These are phyloP conservation scores for Dromiciops gliroides DNA, from an alignment of 2,113 vertebrate genomes.

Conservation along the genomic window DNA sequence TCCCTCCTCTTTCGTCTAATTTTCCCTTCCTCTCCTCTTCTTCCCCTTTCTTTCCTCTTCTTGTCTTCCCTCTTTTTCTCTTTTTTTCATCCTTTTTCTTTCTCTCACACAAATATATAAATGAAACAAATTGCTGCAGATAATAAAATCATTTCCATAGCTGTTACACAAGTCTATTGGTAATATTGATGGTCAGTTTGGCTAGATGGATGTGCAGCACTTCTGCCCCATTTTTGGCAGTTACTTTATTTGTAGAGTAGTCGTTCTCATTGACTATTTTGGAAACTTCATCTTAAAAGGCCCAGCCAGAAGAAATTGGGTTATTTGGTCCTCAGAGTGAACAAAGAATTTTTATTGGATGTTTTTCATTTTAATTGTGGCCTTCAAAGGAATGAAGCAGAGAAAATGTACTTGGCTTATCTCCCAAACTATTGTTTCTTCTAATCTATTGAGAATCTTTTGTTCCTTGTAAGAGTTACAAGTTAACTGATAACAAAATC, in stretches of 20 bases:
- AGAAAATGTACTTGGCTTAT: slow-evolving; percentile 5
- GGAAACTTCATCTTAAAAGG: slow-evolving; percentile 22
- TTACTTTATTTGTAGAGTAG: neutral
- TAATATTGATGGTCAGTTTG: neutral
- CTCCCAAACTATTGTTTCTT: neutral
- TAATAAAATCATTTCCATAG: neutral
- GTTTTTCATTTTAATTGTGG: slow-evolving; percentile 1
- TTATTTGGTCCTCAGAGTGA: neutral
- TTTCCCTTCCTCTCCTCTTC: neutral
- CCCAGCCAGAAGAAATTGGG: slow-evolving; percentile 12
- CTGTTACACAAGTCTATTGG: neutral
- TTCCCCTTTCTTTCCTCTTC: neutral
- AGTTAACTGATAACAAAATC: no score
- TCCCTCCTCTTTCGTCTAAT: neutral
- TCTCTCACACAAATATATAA: neutral
- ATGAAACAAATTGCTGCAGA: neutral
- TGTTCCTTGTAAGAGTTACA: neutral
- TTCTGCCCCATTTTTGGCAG: neutral
- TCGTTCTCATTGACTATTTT: slow-evolving; percentile 25
- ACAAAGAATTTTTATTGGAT: neutral
- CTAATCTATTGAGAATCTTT: neutral
- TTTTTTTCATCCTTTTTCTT: slow-evolving; percentile 22
- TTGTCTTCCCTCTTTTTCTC: slow-evolving; percentile 1
- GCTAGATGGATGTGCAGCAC: neutral
- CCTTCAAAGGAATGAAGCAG: slow-evolving; percentile 20